Conservation (phyloP, 2,113 vertebrate genomes). For the Bujurquina vittata region DNA sequence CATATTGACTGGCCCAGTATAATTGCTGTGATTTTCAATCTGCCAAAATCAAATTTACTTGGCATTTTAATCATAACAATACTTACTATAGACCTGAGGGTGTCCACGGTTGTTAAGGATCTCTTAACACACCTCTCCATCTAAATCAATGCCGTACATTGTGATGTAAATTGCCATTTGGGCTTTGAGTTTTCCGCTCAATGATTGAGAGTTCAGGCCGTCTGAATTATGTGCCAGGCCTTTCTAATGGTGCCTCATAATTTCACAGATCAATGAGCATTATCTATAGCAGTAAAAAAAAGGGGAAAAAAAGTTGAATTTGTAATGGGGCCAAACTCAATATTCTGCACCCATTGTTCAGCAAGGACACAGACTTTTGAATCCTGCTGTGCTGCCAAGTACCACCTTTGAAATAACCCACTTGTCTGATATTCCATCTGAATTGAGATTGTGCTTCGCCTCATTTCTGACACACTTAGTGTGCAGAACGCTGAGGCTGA, state of each 20-base stretch:
- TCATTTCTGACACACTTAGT: slow-evolving; percentile 5
- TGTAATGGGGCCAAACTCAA: slow-evolving; percentile 76
- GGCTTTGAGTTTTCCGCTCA: slow-evolving; percentile 61
- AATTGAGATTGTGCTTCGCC: slow-evolving; percentile 22
- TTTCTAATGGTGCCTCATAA: slow-evolving; percentile 78
- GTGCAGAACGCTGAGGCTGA: neutral
- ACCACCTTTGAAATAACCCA: slow-evolving; percentile 46
- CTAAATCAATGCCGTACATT: slow-evolving; percentile 71
- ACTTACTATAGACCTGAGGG: slow-evolving; percentile 43
- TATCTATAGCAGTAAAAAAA: slow-evolving; percentile 68
- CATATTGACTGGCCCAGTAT: slow-evolving; percentile 24
- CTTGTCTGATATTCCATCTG: slow-evolving; percentile 36
- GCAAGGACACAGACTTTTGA: slow-evolving; percentile 73
- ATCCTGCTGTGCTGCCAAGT: slow-evolving; percentile 46
- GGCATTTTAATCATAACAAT: slow-evolving; percentile 60
- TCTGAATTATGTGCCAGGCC: slow-evolving; percentile 66
- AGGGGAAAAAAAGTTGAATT: slow-evolving; percentile 54
- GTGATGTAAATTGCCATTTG: slow-evolving; percentile 69
- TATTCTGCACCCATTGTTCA: slow-evolving; percentile 73
- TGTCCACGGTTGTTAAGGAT: slow-evolving; percentile 58
- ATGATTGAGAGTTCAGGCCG: slow-evolving; percentile 71
- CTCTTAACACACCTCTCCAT: slow-evolving; percentile 66
- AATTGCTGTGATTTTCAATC: slow-evolving; percentile 24
- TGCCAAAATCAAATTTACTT: slow-evolving; percentile 35
- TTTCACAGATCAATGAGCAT: slow-evolving; percentile 83